These are phyloP conservation scores for Aspiorhynchus laticeps DNA, from an alignment of 2,113 vertebrate species.

Conservation along the genomic window DNA sequence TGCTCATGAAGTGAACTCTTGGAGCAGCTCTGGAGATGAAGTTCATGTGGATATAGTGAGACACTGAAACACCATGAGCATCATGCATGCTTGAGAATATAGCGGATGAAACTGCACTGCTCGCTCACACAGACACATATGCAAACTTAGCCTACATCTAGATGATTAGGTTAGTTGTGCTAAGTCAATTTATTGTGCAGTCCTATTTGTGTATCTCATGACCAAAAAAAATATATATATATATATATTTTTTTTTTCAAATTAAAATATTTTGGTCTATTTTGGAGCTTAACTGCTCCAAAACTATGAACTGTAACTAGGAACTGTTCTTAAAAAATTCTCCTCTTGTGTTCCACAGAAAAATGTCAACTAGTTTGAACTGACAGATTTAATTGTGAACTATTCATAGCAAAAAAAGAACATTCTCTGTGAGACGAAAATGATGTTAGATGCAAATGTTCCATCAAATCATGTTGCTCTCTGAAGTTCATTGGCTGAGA, in stretches of 20 bases:
- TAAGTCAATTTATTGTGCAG: not conserved
- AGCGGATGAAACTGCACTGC: no score
- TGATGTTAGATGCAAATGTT: slow-evolving; percentile 13
- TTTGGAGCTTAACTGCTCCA: not conserved
- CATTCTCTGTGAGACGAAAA: not conserved
- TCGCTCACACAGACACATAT: not conserved
- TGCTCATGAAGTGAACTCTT: no score
- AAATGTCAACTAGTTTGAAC: not conserved
- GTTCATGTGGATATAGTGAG: no score
- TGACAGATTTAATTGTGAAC: slow-evolving; percentile 1
- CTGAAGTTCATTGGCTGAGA: slow-evolving; percentile 29
- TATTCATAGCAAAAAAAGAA: not conserved
- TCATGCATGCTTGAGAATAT: no score
- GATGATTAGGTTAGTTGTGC: no score
- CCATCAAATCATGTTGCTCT: slow-evolving; percentile 6
- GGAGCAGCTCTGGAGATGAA: no score
- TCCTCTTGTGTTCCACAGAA: not conserved
- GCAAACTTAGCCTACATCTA: not conserved
- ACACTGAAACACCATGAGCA: no score
- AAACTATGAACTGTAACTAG: not conserved
- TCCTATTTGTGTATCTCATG: no score
- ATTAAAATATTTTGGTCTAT: not conserved
- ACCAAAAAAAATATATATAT: no score
- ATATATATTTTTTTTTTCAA: no score
- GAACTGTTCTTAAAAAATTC: not conserved